Conservation (phyloP, 1,140 invertebrate genomes). For the Ooceraea biroi region DNA sequence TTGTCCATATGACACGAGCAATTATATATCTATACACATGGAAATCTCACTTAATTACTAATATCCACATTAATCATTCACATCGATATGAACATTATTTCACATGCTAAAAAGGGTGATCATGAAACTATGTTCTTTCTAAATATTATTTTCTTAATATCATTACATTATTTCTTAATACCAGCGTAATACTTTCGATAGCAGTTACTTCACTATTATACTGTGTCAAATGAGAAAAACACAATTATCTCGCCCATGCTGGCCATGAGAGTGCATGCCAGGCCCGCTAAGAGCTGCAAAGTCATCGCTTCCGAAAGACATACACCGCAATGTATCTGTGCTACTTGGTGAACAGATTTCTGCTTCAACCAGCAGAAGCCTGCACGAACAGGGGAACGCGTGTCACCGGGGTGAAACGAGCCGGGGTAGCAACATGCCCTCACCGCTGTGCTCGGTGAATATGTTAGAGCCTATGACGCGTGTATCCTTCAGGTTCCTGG, state of each 20-base stretch:
- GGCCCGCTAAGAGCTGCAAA: not conserved
- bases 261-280: not conserved
- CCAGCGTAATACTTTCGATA: no score
- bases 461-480: conserved; percentile 94
- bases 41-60: not conserved
- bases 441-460: conserved; percentile 96
- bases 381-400: not conserved
- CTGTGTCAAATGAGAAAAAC: not conserved
- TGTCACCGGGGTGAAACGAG: not conserved
- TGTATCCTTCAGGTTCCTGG: conserved; percentile 91
- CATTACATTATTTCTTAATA: not conserved
- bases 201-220: not conserved
- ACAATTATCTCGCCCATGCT: not conserved
- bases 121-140: not conserved
- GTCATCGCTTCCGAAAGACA: not conserved
- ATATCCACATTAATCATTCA: not conserved
- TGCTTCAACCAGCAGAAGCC: not conserved
- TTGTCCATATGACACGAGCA: conserved; percentile 2
- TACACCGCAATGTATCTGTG: not conserved
- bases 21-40: conserved; percentile 3
- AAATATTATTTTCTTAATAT: not conserved
- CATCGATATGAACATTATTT: not conserved
- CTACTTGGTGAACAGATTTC: not conserved
- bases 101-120: not conserved
- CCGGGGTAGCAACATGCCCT: conserved; percentile 72